Evolutionary conservation across 2,797 vertebrate species (phyloP), one percentile per base, ranked within the genome.

Genomic region (Glyptemys insculpta): DNA sequence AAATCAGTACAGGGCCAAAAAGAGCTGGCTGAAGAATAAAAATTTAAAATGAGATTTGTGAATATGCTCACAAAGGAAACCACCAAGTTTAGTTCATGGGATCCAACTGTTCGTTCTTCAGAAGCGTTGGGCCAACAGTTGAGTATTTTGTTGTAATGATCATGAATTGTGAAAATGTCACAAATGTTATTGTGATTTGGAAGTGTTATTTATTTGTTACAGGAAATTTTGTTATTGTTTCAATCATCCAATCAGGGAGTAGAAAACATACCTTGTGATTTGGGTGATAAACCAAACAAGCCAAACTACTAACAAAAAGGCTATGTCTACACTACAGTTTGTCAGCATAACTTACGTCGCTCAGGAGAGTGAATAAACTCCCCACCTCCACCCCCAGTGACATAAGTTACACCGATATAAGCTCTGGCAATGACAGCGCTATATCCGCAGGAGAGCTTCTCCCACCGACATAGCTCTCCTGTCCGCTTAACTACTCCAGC

Each of bases 31-130:
- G 21, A 74, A 41, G 37, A 74, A 74, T 72, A 74, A 44, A 44
- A 27, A n/a, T 65, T 16, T 59, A 8, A 44, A 41, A 74, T 41
- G 34, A 8, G 6, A 29, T 25, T 1, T 0, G 11, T 34, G 44
- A 1, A 5, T 1, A 31, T 0, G 1, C 6, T 72, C 0, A 0
- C 0, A 1, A 8, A 84, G 49, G 6, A 3, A 37, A 44, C 19
- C 15, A 65, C n/a, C 62, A 8, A 0, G 0, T 5, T n/a, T 2
- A 2, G 44, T 27, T 34, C 19, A 0, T 16, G 18, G 76, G 12
- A 85, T 0, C 2, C 44, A 8, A 2, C 31, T n/a, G 80, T 74
- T 47, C 19, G 37, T 62, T 47, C 19, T 18, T 78, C 2, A 0
- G 29, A 27, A n/a, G 11, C n/a, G 1, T 0, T 5, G 37, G 8